phyloP scores from a whole-genome alignment of 2,888 invertebrate genomes.

The Dryocosmus kuriphilus region DNA sequence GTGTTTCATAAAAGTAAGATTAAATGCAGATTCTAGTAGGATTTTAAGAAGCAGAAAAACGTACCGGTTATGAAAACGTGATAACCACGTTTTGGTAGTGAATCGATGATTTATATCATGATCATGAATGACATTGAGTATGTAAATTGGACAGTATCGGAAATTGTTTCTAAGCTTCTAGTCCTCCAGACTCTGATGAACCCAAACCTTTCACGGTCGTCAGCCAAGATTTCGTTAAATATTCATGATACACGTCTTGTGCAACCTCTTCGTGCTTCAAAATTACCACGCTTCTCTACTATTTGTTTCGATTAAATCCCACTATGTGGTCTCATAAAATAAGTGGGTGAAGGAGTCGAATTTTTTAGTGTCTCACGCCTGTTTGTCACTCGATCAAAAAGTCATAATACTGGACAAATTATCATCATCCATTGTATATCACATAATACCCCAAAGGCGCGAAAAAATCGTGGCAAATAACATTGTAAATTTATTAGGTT shows the following conservation, averaged over 20 bases:
- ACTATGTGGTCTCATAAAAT: slow-evolving; percentile 17
- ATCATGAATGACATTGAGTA: slow-evolving; percentile 10
- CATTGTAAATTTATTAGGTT: too few species aligned
- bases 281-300: slow-evolving; percentile 35
- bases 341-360: slow-evolving; percentile 16
- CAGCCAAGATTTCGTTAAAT: slow-evolving; percentile 20
- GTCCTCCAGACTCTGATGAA: not conserved
- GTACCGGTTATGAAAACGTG: slow-evolving; percentile 1
- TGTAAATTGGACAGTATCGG: slow-evolving; percentile 12
- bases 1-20: not conserved
- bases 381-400: not conserved
- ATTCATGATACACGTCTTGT: slow-evolving; percentile 26
- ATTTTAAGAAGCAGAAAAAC: not conserved
- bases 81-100: not conserved
- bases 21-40: not conserved
- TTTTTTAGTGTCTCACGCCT: slow-evolving; percentile 8
- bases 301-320: slow-evolving; percentile 39
- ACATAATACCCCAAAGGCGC: too few species aligned
- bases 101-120: not conserved
- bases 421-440: too few species aligned
- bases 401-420: not conserved
- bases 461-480: too few species aligned
- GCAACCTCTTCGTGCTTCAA: slow-evolving; percentile 29
- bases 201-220: slow-evolving; percentile 22
- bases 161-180: slow-evolving; percentile 14